Evolutionary conservation across 2,113 vertebrate genomes (phyloP).

Genomic region (Cercopithecus mona): DNA sequence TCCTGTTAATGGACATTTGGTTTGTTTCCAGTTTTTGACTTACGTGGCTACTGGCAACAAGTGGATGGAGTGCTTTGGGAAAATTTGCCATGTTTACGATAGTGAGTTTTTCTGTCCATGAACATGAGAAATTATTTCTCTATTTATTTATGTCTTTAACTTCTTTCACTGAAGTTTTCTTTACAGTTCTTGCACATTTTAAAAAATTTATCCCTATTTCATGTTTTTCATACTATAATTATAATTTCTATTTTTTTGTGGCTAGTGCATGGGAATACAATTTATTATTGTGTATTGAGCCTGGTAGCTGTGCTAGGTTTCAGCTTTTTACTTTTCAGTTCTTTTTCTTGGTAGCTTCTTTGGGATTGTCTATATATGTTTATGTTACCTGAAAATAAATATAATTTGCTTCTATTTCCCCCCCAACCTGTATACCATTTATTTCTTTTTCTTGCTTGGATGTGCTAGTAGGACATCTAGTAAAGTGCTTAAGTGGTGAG

Average conservation of each 20-base stretch:
- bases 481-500: neutral
- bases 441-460: neutral
- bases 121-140: neutral
- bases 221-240: neutral
- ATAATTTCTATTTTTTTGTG: neutral
- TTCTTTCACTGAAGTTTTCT: neutral
- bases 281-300: neutral
- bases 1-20: no score
- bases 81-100: neutral
- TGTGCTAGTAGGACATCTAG: neutral
- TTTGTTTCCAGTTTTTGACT: no score
- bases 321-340: neutral
- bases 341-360: neutral
- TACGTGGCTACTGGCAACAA: neutral
- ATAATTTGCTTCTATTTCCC: neutral
- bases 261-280: neutral
- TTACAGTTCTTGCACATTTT: neutral
- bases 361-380: neutral
- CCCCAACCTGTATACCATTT: neutral
- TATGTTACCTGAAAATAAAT: neutral
- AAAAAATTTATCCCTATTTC: neutral
- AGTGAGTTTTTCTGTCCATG: neutral
- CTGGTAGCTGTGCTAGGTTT: neutral
- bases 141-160: neutral
- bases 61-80: neutral